Evolutionary conservation across 2,888 invertebrate genomes (phyloP).

Genomic region (Patella ulyssiponensis): DNA sequence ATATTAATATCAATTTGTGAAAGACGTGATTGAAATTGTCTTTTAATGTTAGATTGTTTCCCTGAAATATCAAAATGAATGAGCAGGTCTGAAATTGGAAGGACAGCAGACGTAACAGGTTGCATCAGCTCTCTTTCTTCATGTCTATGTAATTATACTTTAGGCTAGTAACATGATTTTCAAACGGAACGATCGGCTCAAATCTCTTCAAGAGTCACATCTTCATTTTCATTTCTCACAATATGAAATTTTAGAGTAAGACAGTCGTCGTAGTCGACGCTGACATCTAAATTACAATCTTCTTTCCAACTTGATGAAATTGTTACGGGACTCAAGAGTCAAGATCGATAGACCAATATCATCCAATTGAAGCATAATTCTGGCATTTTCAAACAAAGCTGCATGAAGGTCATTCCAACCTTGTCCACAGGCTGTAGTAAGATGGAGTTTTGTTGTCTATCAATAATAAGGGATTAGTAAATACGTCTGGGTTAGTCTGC

Average conservation of each 20-base stretch:
- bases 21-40: too few species aligned
- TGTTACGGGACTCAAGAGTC: slow-evolving; percentile 7
- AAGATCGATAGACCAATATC: slow-evolving; percentile 7
- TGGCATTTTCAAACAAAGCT: neutral
- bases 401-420: neutral
- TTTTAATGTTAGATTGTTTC: too few species aligned
- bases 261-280: neutral
- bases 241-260: neutral
- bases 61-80: too few species aligned
- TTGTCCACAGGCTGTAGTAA: neutral
- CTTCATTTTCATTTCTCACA: neutral
- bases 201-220: neutral
- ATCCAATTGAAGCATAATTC: slow-evolving; percentile 8
- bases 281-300: slow-evolving; percentile 13
- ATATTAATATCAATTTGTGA: too few species aligned
- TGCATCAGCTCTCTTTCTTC: neutral
- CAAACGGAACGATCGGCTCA: neutral
- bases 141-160: slow-evolving; percentile 4
- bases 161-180: neutral
- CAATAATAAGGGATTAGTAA: neutral
- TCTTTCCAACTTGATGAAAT: slow-evolving; percentile 5
- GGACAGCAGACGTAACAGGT: neutral
- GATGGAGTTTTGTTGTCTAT: neutral
- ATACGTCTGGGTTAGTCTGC: slow-evolving; percentile 3
- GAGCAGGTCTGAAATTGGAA: neutral